Conservation (phyloP, 2,797 vertebrate genomes). For the Paedocypris micromegethes region DNA sequence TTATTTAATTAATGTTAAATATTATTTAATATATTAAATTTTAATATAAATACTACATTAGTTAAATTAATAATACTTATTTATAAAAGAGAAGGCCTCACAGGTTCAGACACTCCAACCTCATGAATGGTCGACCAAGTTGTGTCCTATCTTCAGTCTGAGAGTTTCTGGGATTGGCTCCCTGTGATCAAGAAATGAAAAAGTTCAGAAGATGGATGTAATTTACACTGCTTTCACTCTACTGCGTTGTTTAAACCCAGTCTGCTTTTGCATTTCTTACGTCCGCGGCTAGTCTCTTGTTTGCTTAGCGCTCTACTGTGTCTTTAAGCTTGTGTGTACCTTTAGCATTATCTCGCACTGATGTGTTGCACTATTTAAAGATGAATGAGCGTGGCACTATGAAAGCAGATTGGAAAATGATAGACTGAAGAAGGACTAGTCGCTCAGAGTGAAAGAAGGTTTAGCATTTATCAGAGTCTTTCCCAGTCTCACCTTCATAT, state of each 20-base stretch:
- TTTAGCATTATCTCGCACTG: neutral
- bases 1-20: no score
- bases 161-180: no score
- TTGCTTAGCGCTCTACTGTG: neutral
- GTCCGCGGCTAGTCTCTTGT: neutral
- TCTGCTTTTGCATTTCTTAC: neutral
- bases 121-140: no score
- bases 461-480: constrained; percentile 47
- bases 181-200: no score
- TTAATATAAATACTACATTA: no score
- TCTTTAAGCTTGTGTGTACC: constrained; percentile 1
- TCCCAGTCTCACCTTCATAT: constrained; percentile 20
- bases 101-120: no score
- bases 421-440: constrained; percentile 24
- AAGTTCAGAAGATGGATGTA: no score
- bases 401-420: constrained; percentile 15
- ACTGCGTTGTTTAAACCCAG: neutral
- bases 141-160: no score
- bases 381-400: constrained; percentile 15
- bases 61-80: no score
- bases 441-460: constrained; percentile 44
- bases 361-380: constrained; percentile 14
- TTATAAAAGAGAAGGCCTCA: no score
- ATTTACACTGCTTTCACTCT: neutral
- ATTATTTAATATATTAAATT: no score